Base-by-base conservation (phyloP, 2,797 vertebrate genomes). In the Eremophila alpestris region DNA sequence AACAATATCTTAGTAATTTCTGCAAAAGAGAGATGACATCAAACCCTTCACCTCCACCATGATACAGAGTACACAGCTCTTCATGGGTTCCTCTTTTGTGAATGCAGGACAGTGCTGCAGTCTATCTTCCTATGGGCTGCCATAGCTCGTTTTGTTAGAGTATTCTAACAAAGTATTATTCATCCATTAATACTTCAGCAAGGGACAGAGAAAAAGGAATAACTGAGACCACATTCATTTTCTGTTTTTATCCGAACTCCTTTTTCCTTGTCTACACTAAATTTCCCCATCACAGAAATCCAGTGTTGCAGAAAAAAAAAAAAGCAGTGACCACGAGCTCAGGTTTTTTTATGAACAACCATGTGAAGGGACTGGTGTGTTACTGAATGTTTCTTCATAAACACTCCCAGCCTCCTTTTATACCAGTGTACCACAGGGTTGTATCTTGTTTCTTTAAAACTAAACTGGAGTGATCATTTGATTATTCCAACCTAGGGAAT, bases 1-100 rank as follows among this genome's bases (percentile, higher is more conserved):
- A 96, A 94, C 71, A 90, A 90, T 83, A 95, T 93, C 94, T 96
- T 79, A 94, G 90, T 89, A 85, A 91, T 94, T 96, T 94, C 93
- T 91, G 89, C 75, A 49, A 67, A 84, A 7, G 34, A 96, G 76
- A 68, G 77, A 81, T 71, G 62, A 62, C 83, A 80, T 17, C 54
- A 45, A 93, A 80, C 59, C 54, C 18, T 49, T 88, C 27, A 48
- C 43, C 77, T 86, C 17, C 13, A 48, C 24, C 76, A 75, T 0
- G 4, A 40, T 45, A 81, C 15, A 83, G 55, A 69, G 56, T 55
- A 64, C 64, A 34, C 1, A 36, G 55, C 30, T 83, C 52, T 56
- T 48, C 38, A 62, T 43, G 75, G 49, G 80, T 71, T 83, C n/a
- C 43, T 27, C 68, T 60, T 74, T 30, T n/a, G n/a, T 14, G 79